Evolutionary conservation across 2,797 vertebrate genomes (phyloP), one percentile per base, ranked within the genome.

Genomic region (Prionace glauca): DNA sequence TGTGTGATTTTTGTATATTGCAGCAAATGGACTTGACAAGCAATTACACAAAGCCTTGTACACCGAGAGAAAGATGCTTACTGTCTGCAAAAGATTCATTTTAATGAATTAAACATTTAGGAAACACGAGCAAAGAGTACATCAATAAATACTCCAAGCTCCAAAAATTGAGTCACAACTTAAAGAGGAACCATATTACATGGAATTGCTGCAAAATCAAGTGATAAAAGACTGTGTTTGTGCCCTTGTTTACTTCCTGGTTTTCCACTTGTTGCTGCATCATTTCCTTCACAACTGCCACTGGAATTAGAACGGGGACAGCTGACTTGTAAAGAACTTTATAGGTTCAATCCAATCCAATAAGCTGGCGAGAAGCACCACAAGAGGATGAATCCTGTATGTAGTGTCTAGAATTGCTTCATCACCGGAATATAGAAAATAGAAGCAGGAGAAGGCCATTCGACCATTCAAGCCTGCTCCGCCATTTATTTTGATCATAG

Each of bases 91-190:
- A 74, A 94, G 93, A 56, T 94, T 50, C 36, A 74, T 29, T 94
- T 94, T 94, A 74, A 94, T 74, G 93, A 94, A 94, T 94, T 94
- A 56, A 94, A 18, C 93, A 56, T 94, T 50, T 26, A 8, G 41
- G 69, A 94, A 24, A 74, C 41, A 56, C 24, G 56, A 56, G 36
- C 45, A 69, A 94, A 94, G 69, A 16, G 69, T 11, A 50, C 92
- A 71, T 45, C 36, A 72, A 94, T 94, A 71, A 94, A 94, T 67
- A 50, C 92, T 94, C 41, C 26, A 91, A n/a, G 5, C 41, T 14
- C 50, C 36, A 56, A 94, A 71, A 14, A 29, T 45, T 50, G 67
- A 29, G 93, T 50, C 69, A 12, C 22, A 29, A 71, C 5, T 50
- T 72, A 72, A 94, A 56, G 69, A 24, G 36, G 36, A 32, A 74